Conservation (phyloP, 2,113 vertebrate species). For the Nothobranchius furzeri region DNA sequence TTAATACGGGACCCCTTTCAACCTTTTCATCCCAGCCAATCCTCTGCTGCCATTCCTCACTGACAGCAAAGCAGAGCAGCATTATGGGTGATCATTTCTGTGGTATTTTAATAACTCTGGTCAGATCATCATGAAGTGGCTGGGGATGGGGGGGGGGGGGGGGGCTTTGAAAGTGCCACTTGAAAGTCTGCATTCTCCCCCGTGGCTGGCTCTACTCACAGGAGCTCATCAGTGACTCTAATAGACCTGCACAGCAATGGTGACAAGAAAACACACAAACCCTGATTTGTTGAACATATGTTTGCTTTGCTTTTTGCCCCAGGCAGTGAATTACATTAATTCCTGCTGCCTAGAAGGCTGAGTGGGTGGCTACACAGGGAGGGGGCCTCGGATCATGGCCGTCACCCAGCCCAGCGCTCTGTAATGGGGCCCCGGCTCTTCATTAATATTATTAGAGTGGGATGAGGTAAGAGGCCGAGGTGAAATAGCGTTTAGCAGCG, state of each 20-base stretch:
- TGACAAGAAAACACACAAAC: constrained; percentile 81
- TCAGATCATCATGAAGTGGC: constrained; percentile 68
- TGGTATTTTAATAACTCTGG: constrained; percentile 72
- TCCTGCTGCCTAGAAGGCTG: constrained; percentile 71
- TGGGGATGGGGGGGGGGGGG: constrained; percentile 27
- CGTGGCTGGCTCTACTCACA: constrained; percentile 65
- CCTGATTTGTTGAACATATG: constrained; percentile 83
- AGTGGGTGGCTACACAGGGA: constrained; percentile 64
- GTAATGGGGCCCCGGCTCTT: constrained; percentile 70
- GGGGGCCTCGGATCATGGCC: constrained; percentile 61
- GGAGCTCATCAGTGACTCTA: constrained; percentile 71
- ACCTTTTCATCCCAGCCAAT: constrained; percentile 73
- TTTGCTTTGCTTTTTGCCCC: constrained; percentile 82
- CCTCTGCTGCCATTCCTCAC: constrained; percentile 65
- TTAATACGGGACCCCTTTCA: constrained; percentile 69
- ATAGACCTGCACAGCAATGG: constrained; percentile 70
- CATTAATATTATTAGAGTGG: constrained; percentile 80
- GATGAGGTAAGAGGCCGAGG: constrained; percentile 81
- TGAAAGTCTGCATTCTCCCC: constrained; percentile 67
- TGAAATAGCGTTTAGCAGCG: constrained; percentile 76
- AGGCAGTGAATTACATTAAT: constrained; percentile 83
- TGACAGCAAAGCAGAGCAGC: constrained; percentile 63
- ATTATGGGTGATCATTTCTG: constrained; percentile 67
- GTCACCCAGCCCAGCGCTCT: constrained; percentile 61
- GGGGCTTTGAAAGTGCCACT: constrained; percentile 55